Evolutionary conservation across 1,140 invertebrate genomes (phyloP).

Genomic region (Drosophila punjabiensis): DNA sequence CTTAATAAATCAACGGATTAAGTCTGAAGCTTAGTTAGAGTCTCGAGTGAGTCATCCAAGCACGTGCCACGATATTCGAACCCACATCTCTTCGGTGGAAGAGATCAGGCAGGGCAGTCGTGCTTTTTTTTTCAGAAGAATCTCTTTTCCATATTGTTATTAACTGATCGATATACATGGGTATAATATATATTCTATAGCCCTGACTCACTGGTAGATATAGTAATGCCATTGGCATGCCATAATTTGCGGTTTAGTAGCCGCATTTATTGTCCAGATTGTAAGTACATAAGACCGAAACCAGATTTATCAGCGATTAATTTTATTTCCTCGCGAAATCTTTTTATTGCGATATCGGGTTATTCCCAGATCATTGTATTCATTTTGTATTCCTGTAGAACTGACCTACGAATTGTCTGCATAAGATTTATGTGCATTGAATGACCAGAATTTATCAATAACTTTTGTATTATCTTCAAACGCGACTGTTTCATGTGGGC

Average conservation of each 20-base stretch:
- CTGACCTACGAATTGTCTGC: conserved; percentile 13
- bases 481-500: conserved; percentile 2
- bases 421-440: conserved; percentile 15
- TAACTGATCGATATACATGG: conserved; percentile 16
- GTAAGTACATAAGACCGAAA: conserved; percentile 9
- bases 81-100: background rate
- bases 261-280: conserved; percentile 16
- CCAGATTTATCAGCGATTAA: background rate
- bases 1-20: conserved; percentile 6
- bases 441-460: background rate
- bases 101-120: conserved; percentile 6
- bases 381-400: background rate
- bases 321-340: conserved; percentile 7
- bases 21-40: background rate
- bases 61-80: background rate
- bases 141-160: conserved; percentile 9
- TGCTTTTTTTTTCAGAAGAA: conserved; percentile 17
- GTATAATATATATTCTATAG: conserved; percentile 14
- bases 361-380: background rate
- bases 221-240: conserved; percentile 39
- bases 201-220: conserved; percentile 40
- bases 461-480: background rate
- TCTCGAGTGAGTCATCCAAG: background rate
- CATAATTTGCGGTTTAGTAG: conserved; percentile 51
- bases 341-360: background rate